Percentiles rank a stretch among this genome's conserved stretches.
Evolutionary conservation across 2,113 vertebrate species (phyloP).

Genomic region (Climacteris rufus): DNA sequence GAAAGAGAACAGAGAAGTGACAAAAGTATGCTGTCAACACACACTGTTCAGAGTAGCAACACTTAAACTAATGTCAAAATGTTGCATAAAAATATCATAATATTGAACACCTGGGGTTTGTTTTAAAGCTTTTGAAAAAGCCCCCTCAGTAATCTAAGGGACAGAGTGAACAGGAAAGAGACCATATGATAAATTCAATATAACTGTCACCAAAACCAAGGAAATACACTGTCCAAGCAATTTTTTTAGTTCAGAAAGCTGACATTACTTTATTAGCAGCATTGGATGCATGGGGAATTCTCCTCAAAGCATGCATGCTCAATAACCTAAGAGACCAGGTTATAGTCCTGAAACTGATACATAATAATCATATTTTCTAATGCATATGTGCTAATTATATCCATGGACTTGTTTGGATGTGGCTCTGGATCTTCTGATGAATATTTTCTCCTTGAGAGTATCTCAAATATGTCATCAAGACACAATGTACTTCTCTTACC

Average conservation of each 20-base stretch:
- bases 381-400: neutral
- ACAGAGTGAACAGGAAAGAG: neutral
- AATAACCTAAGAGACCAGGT: neutral
- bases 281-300: neutral
- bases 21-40: neutral
- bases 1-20: neutral
- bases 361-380: neutral
- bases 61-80: neutral
- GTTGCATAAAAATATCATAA: neutral
- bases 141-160: neutral
- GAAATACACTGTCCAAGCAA: neutral
- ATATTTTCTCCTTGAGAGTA: neutral
- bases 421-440: neutral
- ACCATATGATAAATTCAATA: neutral
- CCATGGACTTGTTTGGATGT: neutral
- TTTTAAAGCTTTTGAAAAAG: neutral
- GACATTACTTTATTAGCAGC: neutral
- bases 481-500: neutral
- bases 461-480: neutral
- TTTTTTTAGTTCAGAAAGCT: neutral
- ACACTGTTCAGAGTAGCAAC: neutral
- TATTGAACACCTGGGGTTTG: neutral
- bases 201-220: neutral
- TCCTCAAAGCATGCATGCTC: neutral
- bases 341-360: neutral